Base-by-base conservation (phyloP, 2,797 vertebrate species). In the Sebastes oblongus region DNA sequence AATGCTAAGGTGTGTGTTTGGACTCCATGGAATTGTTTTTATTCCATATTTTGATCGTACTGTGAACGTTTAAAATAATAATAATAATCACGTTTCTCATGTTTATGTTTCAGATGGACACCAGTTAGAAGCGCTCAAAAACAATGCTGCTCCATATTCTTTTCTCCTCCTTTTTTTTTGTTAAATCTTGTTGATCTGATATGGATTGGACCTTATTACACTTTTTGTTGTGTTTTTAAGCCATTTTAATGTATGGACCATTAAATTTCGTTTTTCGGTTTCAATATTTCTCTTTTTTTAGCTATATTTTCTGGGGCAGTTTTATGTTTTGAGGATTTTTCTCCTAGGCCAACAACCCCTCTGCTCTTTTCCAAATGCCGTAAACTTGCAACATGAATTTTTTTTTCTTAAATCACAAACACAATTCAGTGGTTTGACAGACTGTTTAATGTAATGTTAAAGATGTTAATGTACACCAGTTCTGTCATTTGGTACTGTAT, bases 41-140 rank as follows among this genome's bases (percentile, higher is more conserved):
- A 6, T 8, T 10, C 30, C 8, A 5, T 67, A 10, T 16, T n/a
- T 22, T 18, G 1, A 20, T 1, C 9, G 5, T 72, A 2, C 11
- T 34, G 27, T 73, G 7, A 24, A 39, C 4, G 30, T 50, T 14
- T 6, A n/a, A 18, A 3, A 18, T 36, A 0, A 25, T 69, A 0
- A 25, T 69, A 2, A 4, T 80, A 22, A 75, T 58, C 0, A 0
- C 3, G 1, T 67, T 18, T 74, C 3, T 69, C 8, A 4, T 83
- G 2, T 77, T 72, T 55, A 1, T 58, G 42, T 91, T 92, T 69
- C 95, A 97, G 97, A 98, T 98, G 97, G 97, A 98, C 83, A 98
- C 97, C 94, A 98, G 96, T 89, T 98, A 97, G 95, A 85, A 60
- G 72, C 7, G 10, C 64, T 34, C 12, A 3, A 25, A 52, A 36